phyloP scores from a whole-genome alignment of 2,888 invertebrate species.

The Sesia bembeciformis region DNA sequence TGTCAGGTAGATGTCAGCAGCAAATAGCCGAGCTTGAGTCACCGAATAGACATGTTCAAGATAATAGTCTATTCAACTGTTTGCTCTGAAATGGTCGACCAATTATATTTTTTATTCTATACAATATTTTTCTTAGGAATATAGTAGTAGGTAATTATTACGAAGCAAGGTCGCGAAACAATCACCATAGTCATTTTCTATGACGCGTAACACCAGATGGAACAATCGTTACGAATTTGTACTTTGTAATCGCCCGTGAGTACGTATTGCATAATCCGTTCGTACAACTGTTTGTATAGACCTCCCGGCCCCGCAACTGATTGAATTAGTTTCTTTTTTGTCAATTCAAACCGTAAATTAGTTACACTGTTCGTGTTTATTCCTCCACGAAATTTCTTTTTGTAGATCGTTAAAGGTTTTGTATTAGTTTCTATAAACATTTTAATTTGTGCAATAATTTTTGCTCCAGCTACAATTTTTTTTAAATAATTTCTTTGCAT shows the following conservation, averaged over 20 bases:
- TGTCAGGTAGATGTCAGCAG: too few species aligned
- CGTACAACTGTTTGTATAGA: too few species aligned
- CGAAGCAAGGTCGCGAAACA: constrained; percentile 19
- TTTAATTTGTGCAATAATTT: neutral
- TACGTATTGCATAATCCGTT: too few species aligned
- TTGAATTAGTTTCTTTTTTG: too few species aligned
- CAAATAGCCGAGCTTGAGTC: too few species aligned
- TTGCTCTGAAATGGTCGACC: neutral
- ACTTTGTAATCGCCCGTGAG: neutral
- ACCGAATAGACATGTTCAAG: too few species aligned
- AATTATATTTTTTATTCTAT: neutral
- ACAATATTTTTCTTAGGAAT: neutral
- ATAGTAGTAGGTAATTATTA: constrained; percentile 17
- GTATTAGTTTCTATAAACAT: neutral
- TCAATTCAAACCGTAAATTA: too few species aligned
- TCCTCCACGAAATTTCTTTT: too few species aligned
- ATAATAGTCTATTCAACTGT: too few species aligned
- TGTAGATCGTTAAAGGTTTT: too few species aligned
- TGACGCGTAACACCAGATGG: constrained; percentile 7
- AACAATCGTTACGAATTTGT: constrained; percentile 3
- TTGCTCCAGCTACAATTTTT: neutral
- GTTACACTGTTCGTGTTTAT: too few species aligned
- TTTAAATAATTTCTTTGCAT: neutral
- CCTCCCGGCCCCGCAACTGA: too few species aligned
- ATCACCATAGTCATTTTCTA: constrained; percentile 19